Evolutionary conservation across 2,797 vertebrate species (phyloP).

Genomic region (Melopsittacus undulatus): DNA sequence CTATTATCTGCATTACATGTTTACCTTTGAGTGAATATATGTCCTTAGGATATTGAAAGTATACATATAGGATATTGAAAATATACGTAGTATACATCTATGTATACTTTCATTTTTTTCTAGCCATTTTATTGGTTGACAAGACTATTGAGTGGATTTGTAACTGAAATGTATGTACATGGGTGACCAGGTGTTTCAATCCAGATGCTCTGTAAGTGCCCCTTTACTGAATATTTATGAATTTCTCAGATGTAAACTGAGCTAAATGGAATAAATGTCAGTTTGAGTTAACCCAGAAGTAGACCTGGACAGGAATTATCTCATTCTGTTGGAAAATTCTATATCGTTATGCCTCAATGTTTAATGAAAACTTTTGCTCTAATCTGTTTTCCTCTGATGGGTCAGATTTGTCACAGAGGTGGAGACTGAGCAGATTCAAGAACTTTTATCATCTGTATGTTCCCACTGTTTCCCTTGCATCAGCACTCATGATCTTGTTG

Average conservation of each 20-base stretch:
- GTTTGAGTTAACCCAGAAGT: not conserved
- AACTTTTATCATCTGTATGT: not conserved
- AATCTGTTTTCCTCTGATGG: accelerated
- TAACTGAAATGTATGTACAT: not conserved
- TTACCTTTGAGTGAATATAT: not conserved
- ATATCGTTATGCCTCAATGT: not conserved
- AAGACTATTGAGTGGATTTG: not conserved
- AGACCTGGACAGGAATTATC: not conserved
- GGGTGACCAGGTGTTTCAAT: not conserved
- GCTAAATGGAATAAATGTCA: not conserved
- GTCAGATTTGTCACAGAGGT: not conserved
- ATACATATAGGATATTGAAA: not conserved
- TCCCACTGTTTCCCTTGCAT: not conserved
- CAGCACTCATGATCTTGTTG: no score
- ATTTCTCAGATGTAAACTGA: not conserved
- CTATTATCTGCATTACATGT: not conserved
- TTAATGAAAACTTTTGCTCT: not conserved
- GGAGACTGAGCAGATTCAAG: not conserved
- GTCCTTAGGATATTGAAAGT: not conserved
- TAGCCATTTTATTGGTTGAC: not conserved
- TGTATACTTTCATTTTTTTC: not conserved
- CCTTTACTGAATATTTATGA: not conserved
- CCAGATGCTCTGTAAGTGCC: not conserved
- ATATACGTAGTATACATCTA: not conserved
- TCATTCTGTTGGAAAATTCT: not conserved